Percentiles rank a stretch among this genome's conserved stretches.
Evolutionary conservation across 2,113 vertebrate genomes (phyloP).

Genomic region (Crotalus helleri): DNA sequence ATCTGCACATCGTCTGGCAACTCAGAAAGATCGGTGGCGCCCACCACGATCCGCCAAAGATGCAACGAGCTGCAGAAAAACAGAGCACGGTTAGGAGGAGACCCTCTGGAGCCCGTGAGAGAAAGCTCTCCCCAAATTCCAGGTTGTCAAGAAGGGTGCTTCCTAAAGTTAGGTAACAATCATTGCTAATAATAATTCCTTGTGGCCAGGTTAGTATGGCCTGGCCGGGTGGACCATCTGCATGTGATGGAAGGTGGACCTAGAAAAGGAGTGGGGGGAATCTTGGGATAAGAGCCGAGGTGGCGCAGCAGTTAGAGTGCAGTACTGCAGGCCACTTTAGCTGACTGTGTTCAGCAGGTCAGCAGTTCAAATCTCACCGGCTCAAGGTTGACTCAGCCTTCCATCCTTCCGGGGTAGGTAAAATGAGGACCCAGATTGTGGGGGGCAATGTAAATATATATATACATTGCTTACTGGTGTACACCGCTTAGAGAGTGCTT

Average conservation of each 20-base stretch:
- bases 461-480: no score
- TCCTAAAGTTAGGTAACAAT: not conserved
- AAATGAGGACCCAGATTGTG: no score
- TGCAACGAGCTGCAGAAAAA: not conserved
- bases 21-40: slow-evolving; percentile 4
- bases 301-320: no score
- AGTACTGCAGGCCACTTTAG: no score
- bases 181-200: not conserved
- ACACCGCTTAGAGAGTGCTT: no score
- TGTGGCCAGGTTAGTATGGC: not conserved
- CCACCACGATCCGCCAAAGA: slow-evolving; percentile 33
- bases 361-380: no score
- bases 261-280: not conserved
- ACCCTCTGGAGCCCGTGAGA: no score
- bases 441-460: no score
- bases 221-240: not conserved
- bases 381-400: no score
- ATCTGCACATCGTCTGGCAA: not conserved
- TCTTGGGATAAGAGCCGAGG: no score
- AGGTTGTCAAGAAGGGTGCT: not conserved
- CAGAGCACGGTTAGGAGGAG: accelerated
- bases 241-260: not conserved
- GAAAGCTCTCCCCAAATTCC: not conserved
- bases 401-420: no score
- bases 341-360: no score